These are phyloP conservation scores for Maniola hyperantus DNA, from an alignment of 2,888 invertebrate species.

Conservation along the genomic window DNA sequence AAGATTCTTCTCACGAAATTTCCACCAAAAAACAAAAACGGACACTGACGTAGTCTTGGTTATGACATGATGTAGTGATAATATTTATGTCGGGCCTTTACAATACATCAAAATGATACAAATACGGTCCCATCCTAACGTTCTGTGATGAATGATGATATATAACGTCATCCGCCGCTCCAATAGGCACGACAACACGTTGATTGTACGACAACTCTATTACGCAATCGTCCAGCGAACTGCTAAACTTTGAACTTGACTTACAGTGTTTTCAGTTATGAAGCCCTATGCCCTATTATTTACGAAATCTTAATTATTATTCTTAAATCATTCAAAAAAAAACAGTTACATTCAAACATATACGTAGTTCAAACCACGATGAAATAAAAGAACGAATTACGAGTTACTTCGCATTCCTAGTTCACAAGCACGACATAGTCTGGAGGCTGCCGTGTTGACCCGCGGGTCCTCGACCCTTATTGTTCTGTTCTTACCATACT, in stretches of 20 bases:
- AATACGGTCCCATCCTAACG: background rate
- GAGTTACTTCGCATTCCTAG: conserved; percentile 37
- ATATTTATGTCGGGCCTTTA: too few species aligned
- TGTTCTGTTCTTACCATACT: conserved; percentile 66
- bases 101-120: background rate
- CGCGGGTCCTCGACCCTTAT: conserved; percentile 75
- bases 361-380: conserved; percentile 23
- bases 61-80: too few species aligned
- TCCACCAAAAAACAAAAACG: too few species aligned
- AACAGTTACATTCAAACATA: background rate
- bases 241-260: conserved; percentile 21
- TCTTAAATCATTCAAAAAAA: too few species aligned
- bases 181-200: conserved; percentile 27
- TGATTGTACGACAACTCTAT: conserved; percentile 29
- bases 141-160: background rate
- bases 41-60: too few species aligned
- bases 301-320: too few species aligned
- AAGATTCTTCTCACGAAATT: too few species aligned
- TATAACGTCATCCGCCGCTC: conserved; percentile 18
- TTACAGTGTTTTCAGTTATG: background rate
- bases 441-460: conserved; percentile 61
- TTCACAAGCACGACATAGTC: conserved; percentile 39
- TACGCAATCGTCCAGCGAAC: conserved; percentile 15
- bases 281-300: background rate
- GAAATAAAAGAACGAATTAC: conserved; percentile 32